Evolutionary conservation across 2,113 vertebrate species (phyloP).

Genomic region (Coturnix japonica): DNA sequence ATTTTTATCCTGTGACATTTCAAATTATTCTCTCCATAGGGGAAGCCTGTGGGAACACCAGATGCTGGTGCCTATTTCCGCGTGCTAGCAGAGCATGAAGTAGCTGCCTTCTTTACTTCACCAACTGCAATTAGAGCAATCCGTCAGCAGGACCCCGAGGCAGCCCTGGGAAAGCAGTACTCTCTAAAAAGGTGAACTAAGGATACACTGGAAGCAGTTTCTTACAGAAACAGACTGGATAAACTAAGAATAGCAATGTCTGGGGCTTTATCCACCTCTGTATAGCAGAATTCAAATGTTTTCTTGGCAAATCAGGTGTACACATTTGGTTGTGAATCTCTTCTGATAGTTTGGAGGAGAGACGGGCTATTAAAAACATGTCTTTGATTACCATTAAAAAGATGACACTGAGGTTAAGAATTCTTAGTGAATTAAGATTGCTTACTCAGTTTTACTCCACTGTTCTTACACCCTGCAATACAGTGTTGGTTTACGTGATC

Average conservation of each 20-base stretch:
- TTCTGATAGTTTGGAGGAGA: neutral
- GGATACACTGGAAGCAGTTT: constrained; percentile 35
- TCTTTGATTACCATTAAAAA: neutral
- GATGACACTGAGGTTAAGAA: neutral
- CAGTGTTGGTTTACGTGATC: neutral
- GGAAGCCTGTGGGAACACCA: constrained; percentile 96
- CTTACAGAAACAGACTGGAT: neutral
- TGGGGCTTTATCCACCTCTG: neutral
- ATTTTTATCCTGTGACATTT: constrained; percentile 72
- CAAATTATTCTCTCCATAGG: constrained; percentile 83
- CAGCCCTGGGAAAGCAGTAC: constrained; percentile 82
- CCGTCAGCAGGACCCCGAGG: constrained; percentile 92
- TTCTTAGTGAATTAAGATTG: neutral
- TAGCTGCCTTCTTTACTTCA: constrained; percentile 88
- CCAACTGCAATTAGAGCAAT: constrained; percentile 97
- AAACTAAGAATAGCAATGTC: neutral
- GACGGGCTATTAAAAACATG: neutral
- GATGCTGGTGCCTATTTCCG: constrained; percentile 94
- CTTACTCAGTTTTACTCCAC: neutral
- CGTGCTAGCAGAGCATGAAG: constrained; percentile 90
- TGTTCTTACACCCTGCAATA: neutral
- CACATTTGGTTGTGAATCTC: neutral
- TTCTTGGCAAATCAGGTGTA: neutral
- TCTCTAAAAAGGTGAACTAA: constrained; percentile 85
- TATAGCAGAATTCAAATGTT: neutral